A percentile compares a stretch with the other conserved stretches of the same genome.
Evolutionary conservation across 2,113 vertebrate genomes (phyloP).

Genomic region (Colius striatus): DNA sequence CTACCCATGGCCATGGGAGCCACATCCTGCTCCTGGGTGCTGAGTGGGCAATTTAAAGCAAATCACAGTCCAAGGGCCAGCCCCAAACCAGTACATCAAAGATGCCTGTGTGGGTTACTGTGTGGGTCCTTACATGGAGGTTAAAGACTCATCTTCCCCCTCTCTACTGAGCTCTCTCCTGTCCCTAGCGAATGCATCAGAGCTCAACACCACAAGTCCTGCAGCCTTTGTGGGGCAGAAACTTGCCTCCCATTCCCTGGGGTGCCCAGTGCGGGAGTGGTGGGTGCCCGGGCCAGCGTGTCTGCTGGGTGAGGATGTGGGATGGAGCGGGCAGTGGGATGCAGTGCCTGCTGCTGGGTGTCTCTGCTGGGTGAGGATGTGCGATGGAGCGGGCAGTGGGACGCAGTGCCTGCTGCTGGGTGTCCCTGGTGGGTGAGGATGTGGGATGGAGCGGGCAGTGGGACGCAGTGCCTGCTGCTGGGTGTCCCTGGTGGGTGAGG

Average conservation of each 20-base stretch:
- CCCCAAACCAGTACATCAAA: background rate
- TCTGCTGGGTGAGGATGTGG: background rate
- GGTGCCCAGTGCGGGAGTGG: accelerated
- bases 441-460: background rate
- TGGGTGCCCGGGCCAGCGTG: background rate
- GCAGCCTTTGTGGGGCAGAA: background rate
- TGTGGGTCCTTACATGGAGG: background rate
- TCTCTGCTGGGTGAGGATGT: too few species aligned
- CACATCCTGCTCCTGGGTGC: background rate
- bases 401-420: too few species aligned
- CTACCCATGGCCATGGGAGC: accelerated
- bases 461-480: too few species aligned
- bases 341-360: background rate
- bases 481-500: too few species aligned
- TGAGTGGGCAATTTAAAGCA: background rate
- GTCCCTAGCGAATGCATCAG: background rate
- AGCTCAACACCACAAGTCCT: background rate
- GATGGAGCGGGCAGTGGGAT: background rate
- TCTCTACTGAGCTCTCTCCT: background rate
- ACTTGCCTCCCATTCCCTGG: too few species aligned
- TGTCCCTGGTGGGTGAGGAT: too few species aligned
- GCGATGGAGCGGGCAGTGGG: background rate
- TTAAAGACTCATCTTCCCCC: background rate
- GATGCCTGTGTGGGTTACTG: background rate
- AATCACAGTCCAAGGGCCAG: background rate